Percentiles rank a stretch among this genome's conserved stretches.
These are phyloP conservation scores for Drosophila suboccidentalis DNA, from an alignment of 2,888 invertebrate genomes.

Conservation along the genomic window DNA sequence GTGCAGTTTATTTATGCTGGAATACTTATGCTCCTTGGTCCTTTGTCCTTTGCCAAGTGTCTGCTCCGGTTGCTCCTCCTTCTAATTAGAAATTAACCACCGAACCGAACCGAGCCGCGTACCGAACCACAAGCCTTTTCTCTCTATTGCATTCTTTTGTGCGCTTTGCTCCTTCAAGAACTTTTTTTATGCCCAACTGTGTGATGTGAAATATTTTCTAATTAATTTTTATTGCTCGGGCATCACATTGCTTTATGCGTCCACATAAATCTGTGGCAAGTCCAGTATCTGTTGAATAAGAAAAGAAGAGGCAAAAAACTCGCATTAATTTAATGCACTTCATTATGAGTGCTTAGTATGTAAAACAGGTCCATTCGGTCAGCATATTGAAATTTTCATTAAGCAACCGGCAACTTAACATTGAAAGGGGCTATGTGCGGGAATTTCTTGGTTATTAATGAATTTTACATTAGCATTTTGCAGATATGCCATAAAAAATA, in stretches of 20 bases:
- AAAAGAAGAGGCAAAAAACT: background rate
- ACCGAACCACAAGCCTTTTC: slow-evolving; percentile 38
- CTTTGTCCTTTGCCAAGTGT: slow-evolving; percentile 19
- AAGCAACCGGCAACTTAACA: background rate
- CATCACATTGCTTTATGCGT: slow-evolving; percentile 26
- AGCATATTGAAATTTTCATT: slow-evolving; percentile 1
- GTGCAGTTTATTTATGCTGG: slow-evolving; percentile 42
- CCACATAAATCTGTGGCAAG: slow-evolving; percentile 26
- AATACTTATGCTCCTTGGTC: slow-evolving; percentile 30
- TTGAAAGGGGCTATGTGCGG: background rate
- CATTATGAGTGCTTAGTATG: slow-evolving; percentile 11
- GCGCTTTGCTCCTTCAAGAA: slow-evolving; percentile 43
- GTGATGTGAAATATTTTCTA: slow-evolving; percentile 61
- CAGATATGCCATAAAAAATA: no score
- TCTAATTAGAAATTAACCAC: slow-evolving; percentile 61
- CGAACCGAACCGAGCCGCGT: slow-evolving; percentile 15
- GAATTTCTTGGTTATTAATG: background rate
- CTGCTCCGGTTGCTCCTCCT: slow-evolving; percentile 9
- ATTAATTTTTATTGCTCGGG: slow-evolving; percentile 62
- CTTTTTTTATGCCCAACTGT: slow-evolving; percentile 26
- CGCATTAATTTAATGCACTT: slow-evolving; percentile 7
- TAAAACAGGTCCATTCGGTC: slow-evolving; percentile 5
- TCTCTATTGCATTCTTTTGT: slow-evolving; percentile 44
- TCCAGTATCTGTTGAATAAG: slow-evolving; percentile 15
- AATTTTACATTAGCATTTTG: no score